These are phyloP conservation scores for Lipotes vexillifer DNA, from an alignment of 2,113 vertebrate genomes.

Conservation along the genomic window DNA sequence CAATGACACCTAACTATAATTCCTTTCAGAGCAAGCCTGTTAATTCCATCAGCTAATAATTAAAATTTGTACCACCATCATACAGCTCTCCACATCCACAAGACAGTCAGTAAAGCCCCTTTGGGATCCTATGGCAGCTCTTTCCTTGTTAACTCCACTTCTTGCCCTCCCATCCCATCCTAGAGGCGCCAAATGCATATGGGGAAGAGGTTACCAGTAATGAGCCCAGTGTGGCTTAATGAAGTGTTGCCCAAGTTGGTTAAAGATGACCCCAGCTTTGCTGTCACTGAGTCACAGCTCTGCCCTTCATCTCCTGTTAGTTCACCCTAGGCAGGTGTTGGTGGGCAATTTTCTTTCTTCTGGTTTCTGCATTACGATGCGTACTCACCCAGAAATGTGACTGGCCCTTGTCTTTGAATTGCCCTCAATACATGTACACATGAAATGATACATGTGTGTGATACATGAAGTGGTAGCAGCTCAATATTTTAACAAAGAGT, in stretches of 20 bases:
- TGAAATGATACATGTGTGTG: background rate
- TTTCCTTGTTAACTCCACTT: background rate
- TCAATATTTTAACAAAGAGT: background rate
- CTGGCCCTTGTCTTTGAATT: background rate
- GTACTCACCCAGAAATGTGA: background rate
- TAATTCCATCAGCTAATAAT: background rate
- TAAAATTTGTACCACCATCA: background rate
- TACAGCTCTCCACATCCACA: background rate
- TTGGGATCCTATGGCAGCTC: background rate
- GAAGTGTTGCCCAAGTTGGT: background rate
- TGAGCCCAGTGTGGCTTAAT: background rate
- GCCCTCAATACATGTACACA: background rate
- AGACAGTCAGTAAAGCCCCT: background rate
- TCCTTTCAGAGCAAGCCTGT: background rate
- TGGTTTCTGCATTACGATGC: background rate
- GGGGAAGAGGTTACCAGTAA: background rate
- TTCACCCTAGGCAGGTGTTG: background rate
- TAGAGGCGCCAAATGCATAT: background rate
- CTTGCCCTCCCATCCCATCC: background rate
- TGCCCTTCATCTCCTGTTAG: background rate
- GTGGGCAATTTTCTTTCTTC: background rate
- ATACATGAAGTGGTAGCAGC: background rate
- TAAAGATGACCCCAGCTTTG: background rate
- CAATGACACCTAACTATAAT: background rate
- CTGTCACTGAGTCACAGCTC: background rate